Conservation (phyloP, 2,113 vertebrate genomes). For the Ptychochromis oligacanthus region DNA sequence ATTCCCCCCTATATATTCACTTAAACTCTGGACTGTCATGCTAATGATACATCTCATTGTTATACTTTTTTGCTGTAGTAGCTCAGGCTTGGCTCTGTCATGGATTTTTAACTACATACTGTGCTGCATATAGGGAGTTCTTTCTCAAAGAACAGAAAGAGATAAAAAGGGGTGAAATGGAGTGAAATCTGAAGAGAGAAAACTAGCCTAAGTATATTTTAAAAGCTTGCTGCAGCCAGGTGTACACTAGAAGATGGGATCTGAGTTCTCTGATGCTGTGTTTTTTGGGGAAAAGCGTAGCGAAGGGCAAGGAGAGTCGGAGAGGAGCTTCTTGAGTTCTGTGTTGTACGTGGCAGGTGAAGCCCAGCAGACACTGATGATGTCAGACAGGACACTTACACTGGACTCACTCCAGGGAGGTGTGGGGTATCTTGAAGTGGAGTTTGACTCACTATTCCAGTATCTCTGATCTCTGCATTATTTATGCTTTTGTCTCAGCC, state of each 20-base stretch:
- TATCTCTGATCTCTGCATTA: conserved; percentile 59
- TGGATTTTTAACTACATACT: conserved; percentile 35
- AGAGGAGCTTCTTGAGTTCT: conserved; percentile 7
- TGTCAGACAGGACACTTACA: conserved; percentile 67
- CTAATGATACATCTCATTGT: conserved; percentile 58
- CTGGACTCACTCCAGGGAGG: conserved; percentile 43
- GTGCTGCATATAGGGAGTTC: conserved; percentile 3
- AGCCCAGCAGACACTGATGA: conserved; percentile 60
- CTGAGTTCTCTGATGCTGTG: conserved; percentile 5
- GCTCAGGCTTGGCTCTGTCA: conserved; percentile 46
- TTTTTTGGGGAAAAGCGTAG: background rate
- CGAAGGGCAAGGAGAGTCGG: background rate
- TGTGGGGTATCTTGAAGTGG: conserved; percentile 46
- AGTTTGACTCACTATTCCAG: conserved; percentile 39
- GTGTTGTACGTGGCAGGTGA: conserved; percentile 47
- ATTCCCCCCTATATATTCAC: conserved; percentile 69
- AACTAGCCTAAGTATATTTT: conserved; percentile 9
- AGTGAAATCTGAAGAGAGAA: conserved; percentile 19
- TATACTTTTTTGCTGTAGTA: conserved; percentile 20
- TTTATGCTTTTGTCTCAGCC: conserved; percentile 67
- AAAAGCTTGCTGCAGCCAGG: conserved; percentile 21
- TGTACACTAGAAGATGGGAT: background rate
- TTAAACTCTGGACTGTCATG: conserved; percentile 65
- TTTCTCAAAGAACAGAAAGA: conserved; percentile 17
- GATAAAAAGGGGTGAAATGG: conserved; percentile 24